Base-by-base conservation (phyloP, 2,888 invertebrate species). In the Polydrusus cervinus region DNA sequence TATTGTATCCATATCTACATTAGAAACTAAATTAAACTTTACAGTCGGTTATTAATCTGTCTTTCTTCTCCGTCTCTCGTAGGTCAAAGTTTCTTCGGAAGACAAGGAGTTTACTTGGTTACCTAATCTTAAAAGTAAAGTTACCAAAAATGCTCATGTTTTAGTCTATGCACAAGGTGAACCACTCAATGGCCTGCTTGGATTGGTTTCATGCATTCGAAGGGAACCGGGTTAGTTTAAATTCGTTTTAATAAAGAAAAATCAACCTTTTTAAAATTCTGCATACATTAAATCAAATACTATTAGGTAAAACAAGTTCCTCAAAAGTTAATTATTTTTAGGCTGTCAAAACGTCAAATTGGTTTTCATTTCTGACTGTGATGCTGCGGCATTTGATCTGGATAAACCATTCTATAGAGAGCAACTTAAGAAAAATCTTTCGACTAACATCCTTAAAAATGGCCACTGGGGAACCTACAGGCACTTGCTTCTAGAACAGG, bases 171-270 rank as follows among this genome's bases (percentile, higher is more conserved):
- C 92, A 0, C 90, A 93, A 84, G 90, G 91, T 78, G 92, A 93
- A 69, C 88, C 89, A 2, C 88, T 92, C 8, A 94, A 90, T 83
- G 98, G 99, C n/a, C 88, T 97, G 0, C 85, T 93, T 81, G 98
- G 98, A 16, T 86, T 94, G 74, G 88, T 92, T 2, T 93, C 93
- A 80, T 94, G 93, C 84, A 83, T 94, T 8, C 86, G 90, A 75
- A 89, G 89, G 81, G 93, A 93, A 84, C 88, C 89, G 0, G 90
- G 76, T 76, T 14, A 47, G 47, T 62, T 38, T 30, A 34, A 30
- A 38, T 18, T 30, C 1, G 8, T 25, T 34, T 10, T 45, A 18
- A 10, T 1, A 16, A 16, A 51, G n/a, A n/a, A n/a, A n/a, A n/a
- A n/a, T n/a, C n/a, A n/a, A n/a, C n/a, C n/a, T n/a, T 49, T 6